These are phyloP conservation scores for Hydrozoanthus tunicans DNA, from an alignment of 64 coral and sea anemone genomes.

Conservation along the genomic window DNA sequence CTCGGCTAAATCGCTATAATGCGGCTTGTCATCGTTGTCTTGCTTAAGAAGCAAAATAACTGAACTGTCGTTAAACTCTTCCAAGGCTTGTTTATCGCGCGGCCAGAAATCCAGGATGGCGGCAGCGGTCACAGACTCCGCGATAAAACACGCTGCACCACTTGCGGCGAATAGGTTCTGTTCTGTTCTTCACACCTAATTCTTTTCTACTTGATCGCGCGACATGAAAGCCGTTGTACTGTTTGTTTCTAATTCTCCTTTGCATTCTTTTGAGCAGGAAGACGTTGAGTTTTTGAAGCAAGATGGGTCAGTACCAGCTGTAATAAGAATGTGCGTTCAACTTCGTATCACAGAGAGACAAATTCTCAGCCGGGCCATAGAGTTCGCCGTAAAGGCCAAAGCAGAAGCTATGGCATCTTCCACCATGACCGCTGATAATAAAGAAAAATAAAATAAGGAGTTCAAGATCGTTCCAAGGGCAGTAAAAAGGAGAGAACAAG, in stretches of 20 bases:
- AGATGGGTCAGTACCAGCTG: neutral
- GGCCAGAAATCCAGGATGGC: no score
- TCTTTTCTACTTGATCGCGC: neutral
- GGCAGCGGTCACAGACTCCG: no score
- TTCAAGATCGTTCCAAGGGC: no score
- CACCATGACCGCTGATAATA: neutral
- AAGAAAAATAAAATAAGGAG: neutral
- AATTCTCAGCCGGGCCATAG: slow-evolving; percentile 35
- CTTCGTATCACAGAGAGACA: slow-evolving; percentile 49
- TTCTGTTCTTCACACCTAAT: neutral
- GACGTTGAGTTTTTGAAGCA: slow-evolving; percentile 37
- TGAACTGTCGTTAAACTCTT: no score
- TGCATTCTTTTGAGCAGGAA: slow-evolving; percentile 32
- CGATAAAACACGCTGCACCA: no score
- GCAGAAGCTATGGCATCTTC: neutral
- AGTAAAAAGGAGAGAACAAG: no score
- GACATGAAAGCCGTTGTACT: neutral
- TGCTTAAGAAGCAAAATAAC: no score
- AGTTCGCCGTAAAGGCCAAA: slow-evolving; percentile 7
- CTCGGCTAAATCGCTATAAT: no score
- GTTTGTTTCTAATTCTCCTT: neutral
- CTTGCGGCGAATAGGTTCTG: neutral
- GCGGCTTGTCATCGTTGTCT: no score
- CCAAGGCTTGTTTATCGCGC: no score
- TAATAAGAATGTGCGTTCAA: slow-evolving; percentile 28